Evolutionary conservation across 1,140 invertebrate genomes (phyloP).

Genomic region (Brachionus plicatilis): DNA sequence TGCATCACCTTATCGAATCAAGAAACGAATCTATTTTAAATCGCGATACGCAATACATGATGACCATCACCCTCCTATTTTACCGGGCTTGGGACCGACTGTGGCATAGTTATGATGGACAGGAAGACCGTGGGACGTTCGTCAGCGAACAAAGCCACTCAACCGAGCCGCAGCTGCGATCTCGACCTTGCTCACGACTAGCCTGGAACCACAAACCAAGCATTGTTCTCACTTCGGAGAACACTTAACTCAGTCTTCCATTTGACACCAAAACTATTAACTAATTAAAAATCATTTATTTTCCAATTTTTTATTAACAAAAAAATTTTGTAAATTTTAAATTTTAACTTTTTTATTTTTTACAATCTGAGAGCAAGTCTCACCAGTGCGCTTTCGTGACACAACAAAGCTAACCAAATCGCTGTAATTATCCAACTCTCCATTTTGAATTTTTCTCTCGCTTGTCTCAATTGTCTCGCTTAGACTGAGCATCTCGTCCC

Average conservation of each 20-base stretch:
- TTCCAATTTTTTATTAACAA: neutral
- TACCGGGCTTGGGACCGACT: too few species aligned
- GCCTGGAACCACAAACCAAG: neutral
- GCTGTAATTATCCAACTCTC: neutral
- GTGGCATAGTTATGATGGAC: neutral
- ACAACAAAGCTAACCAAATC: neutral
- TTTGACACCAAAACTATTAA: too few species aligned
- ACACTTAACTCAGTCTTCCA: neutral
- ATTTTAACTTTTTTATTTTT: neutral
- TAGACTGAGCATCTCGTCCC: neutral
- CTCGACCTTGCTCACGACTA: neutral
- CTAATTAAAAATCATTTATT: too few species aligned
- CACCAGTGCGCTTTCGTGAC: neutral
- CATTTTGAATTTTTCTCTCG: neutral
- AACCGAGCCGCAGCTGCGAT: neutral
- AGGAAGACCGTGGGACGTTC: neutral
- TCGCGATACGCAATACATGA: too few species aligned
- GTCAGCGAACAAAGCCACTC: neutral
- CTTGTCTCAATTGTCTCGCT: neutral
- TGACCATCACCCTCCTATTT: neutral
- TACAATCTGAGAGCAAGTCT: neutral
- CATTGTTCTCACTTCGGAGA: neutral
- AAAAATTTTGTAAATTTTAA: neutral
- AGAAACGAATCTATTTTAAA: too few species aligned
- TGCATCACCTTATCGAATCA: too few species aligned